Percentiles rank a stretch among this genome's conserved stretches.
Evolutionary conservation across 2,113 vertebrate genomes (phyloP).

Genomic region (Phodopus roborovskii): DNA sequence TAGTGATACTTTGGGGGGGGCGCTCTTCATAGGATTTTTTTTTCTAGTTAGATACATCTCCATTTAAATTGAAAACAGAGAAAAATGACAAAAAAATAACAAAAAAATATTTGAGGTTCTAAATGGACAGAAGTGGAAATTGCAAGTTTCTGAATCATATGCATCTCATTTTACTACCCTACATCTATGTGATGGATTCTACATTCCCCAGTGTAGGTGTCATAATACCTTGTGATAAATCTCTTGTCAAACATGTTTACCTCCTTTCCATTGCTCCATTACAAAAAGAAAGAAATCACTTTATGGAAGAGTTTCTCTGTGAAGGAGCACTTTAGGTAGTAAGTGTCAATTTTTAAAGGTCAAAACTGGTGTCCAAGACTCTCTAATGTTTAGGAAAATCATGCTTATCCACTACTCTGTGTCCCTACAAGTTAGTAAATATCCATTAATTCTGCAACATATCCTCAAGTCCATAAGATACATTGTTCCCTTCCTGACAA

Average conservation of each 20-base stretch:
- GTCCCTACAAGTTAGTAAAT: neutral
- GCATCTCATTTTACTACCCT: neutral
- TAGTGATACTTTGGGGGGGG: neutral
- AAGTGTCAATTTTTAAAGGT: neutral
- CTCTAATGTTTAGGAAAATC: neutral
- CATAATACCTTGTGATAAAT: neutral
- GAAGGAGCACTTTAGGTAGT: neutral
- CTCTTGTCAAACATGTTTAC: neutral
- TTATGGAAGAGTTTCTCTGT: neutral
- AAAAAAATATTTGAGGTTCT: neutral
- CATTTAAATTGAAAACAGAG: neutral
- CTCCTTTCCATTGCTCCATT: too few species aligned
- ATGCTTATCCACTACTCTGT: neutral
- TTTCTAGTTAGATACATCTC: neutral
- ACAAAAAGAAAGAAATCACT: neutral
- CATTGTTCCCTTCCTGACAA: neutral
- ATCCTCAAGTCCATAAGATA: neutral
- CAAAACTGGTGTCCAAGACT: neutral
- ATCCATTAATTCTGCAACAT: neutral
- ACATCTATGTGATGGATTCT: neutral
- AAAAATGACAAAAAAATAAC: neutral
- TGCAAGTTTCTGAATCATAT: constrained; percentile 37
- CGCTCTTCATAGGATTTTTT: neutral
- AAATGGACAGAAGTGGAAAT: neutral
- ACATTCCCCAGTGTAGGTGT: neutral